Conservation (phyloP, 2,888 invertebrate genomes). For the Coecobrya sp. region DNA sequence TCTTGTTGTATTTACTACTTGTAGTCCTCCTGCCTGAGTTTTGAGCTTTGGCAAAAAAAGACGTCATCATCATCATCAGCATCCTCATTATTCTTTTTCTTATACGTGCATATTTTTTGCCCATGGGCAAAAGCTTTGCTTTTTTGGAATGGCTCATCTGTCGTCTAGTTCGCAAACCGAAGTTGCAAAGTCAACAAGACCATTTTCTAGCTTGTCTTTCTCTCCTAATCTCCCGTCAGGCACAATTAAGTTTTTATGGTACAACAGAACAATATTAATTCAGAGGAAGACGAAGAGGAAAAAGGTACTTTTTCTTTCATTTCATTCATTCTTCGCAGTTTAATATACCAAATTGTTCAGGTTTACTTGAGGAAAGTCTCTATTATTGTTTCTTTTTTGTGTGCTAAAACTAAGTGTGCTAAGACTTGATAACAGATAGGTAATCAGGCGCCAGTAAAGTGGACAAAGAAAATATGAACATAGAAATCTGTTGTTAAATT, state of each 20-base stretch:
- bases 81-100: not conserved
- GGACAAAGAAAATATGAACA: no score
- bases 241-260: not conserved
- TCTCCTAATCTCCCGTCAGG: not conserved
- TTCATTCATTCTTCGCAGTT: not conserved
- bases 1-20: not conserved
- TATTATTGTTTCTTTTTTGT: no score
- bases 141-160: conserved; percentile 68
- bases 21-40: conserved; percentile 23
- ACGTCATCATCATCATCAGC: conserved; percentile 56
- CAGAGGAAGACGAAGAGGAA: not conserved
- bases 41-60: conserved; percentile 29
- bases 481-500: no score
- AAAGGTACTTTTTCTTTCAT: not conserved
- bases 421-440: no score
- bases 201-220: conserved; percentile 35
- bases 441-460: no score
- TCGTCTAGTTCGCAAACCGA: conserved; percentile 53
- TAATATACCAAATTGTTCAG: no score
- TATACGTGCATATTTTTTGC: conserved; percentile 42
- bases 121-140: conserved; percentile 66
- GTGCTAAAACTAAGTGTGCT: no score
- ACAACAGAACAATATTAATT: not conserved
- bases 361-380: no score
- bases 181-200: conserved; percentile 61